Evolutionary conservation across 2,888 invertebrate species (phyloP), one percentile per base, ranked within the genome.

Genomic region (Lasius fuliginosus): DNA sequence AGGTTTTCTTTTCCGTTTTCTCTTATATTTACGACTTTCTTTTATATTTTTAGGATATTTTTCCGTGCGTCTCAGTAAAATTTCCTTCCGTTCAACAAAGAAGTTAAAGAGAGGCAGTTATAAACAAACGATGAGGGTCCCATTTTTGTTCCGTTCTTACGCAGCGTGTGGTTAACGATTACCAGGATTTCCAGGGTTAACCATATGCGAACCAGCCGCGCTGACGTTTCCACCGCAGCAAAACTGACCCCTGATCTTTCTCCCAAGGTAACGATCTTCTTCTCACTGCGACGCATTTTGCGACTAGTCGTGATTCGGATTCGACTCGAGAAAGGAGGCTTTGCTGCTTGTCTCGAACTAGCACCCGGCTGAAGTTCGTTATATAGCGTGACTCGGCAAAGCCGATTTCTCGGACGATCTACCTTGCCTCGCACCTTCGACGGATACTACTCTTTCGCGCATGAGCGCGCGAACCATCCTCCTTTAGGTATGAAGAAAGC

Each of bases 381-480:
- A 94, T 93, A 90, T 92, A 93, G 89, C 90, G 92, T 94, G 94
- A 94, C 94, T 94, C 92, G 92, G 93, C 94, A 93, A 88, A 92
- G 90, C 90, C 89, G 84, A 82, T 75, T 87, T 88, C 89, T 87
- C 82, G 77, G 81, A 86, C 87, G 83, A 84, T 77, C 83, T 71
- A 73, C 69, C 60, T 68, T 62, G 62, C 83, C 77, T 77, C 68
- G 79, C 79, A 69, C 68, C 65, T 83, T 68, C 49, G 49, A 46
- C 12, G 65, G 58, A 75, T 83, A 77, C 60, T 77, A 36, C 79
- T 67, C 62, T 77, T 58, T 56, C 56, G 71, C 53, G 79, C 68
- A n/a, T 58, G 76, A 49, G 68, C 46, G 75, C 67, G 84, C 82
- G 75, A 68, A 58, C 79, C 76, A 82, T 85, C 76, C 71, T 83